Conservation (phyloP, 2,797 vertebrate genomes). For the Liasis olivaceus region DNA sequence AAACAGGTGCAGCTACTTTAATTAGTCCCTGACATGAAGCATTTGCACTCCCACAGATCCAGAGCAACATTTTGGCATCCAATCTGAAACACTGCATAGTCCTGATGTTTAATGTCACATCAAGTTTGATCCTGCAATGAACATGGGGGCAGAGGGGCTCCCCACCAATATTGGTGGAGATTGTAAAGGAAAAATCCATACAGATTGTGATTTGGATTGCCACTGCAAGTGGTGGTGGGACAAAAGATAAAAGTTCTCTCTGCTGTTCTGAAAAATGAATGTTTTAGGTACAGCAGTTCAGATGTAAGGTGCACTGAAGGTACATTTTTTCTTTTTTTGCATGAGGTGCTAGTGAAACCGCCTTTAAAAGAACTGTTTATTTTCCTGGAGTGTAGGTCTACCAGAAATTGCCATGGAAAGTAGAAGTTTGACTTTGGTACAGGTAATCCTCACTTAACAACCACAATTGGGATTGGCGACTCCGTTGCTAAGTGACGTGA, state of each 20-base stretch:
- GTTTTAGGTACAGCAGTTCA: background rate
- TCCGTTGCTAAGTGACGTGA: no score
- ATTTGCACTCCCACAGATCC: background rate
- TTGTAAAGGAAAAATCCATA: background rate
- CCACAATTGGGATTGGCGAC: no score
- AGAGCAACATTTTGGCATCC: background rate
- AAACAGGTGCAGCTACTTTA: background rate
- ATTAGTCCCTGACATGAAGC: background rate
- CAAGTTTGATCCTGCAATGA: background rate
- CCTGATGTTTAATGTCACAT: background rate
- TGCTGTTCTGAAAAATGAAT: background rate
- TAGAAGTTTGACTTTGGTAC: background rate
- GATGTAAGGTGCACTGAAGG: background rate
- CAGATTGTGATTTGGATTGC: background rate
- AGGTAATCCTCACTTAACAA: no score
- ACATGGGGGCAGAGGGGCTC: background rate
- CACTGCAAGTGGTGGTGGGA: background rate
- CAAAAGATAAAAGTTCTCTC: background rate
- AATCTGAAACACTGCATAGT: background rate
- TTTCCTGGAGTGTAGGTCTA: background rate
- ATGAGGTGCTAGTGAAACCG: background rate
- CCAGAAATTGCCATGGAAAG: background rate
- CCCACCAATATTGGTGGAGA: no score
- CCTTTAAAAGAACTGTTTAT: background rate
- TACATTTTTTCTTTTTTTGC: background rate